Base-by-base conservation (phyloP, 2,113 vertebrate genomes). In the Ovibos moschatus region DNA sequence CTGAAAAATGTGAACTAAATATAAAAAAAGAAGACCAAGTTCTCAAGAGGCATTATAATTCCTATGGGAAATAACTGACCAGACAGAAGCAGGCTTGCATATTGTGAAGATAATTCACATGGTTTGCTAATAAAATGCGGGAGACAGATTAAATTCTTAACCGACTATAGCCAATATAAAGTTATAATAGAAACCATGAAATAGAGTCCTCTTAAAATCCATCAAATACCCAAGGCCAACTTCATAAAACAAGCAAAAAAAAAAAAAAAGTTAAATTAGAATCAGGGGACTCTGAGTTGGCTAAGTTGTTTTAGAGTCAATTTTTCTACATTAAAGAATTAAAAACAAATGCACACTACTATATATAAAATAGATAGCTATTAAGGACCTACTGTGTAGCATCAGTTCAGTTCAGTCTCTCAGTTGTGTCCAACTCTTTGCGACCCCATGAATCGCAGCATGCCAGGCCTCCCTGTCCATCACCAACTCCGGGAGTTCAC, bases 61-160 rank as follows among this genome's bases (percentile, higher is more conserved):
- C 81, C 71, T 74, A 15, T 92, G 58, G 83, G 83, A 97, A 95
- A 98, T 92, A 88, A 95, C 86, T 84, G 93, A 89, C 89, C 79
- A 93, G 93, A 87, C 13, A 62, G 83, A 93, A 93, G 51, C 78
- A 86, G 67, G 36, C 53, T 10, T 93, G 51, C 43, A 67, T 95
- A 95, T 93, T 96, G 47, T 86, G 82, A 92, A 87, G 87, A 87
- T 96, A 95, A 97, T 88, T 97, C 97, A 96, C 6, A 92, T 2
- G 58, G 64, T 91, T 98, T 96, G 79, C 89, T 97, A 97, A 97
- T 96, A 96, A 96, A 97, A 95, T 94, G 40, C 27, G 55, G 19
- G 51, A 89, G 89, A 88, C 53, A 95, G 87, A 95, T 96, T 96
- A 97, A 98, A 93, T 95, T 96, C 62, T 95, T 96, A 98, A 87